These are phyloP conservation scores for Perdita meconis DNA, from an alignment of 2,888 invertebrate species.

Conservation along the genomic window DNA sequence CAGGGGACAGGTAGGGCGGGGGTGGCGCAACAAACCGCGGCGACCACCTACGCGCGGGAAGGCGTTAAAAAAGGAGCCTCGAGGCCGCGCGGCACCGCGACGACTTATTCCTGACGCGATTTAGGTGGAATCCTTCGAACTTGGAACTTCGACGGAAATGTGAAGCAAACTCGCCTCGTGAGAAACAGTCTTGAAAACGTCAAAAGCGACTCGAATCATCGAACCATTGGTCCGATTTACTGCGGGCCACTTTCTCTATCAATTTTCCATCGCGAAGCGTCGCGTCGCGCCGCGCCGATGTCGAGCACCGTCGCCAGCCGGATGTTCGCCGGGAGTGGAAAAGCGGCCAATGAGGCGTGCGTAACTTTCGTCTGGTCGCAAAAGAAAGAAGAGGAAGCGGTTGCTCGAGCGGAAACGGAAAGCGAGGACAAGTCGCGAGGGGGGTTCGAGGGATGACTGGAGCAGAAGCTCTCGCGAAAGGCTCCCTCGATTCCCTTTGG, in stretches of 20 bases:
- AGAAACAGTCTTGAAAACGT: no score
- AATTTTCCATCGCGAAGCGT: no score
- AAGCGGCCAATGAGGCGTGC: not conserved
- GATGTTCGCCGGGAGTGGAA: not conserved
- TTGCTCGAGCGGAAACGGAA: not conserved
- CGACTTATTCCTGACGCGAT: slow-evolving; percentile 5
- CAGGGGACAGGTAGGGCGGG: slow-evolving; percentile 6
- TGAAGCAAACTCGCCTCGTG: not conserved
- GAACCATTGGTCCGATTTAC: no score
- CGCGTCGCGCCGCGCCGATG: no score
- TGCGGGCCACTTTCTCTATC: not conserved
- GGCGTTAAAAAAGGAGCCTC: slow-evolving; percentile 37
- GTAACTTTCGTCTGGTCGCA: not conserved
- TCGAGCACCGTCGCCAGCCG: not conserved
- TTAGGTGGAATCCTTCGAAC: not conserved
- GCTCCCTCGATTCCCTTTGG: slow-evolving; percentile 2
- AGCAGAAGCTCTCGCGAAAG: slow-evolving; percentile 1
- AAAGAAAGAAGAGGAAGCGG: not conserved
- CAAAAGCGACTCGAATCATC: no score
- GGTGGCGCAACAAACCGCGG: slow-evolving; percentile 32
- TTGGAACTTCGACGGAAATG: no score
- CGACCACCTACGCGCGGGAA: slow-evolving; percentile 59
- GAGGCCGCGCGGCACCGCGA: slow-evolving; percentile 21
- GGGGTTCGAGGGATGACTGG: not conserved
- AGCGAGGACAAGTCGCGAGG: not conserved